Evolutionary conservation across 2,113 vertebrate genomes (phyloP).

Genomic region (Canis aureus): DNA sequence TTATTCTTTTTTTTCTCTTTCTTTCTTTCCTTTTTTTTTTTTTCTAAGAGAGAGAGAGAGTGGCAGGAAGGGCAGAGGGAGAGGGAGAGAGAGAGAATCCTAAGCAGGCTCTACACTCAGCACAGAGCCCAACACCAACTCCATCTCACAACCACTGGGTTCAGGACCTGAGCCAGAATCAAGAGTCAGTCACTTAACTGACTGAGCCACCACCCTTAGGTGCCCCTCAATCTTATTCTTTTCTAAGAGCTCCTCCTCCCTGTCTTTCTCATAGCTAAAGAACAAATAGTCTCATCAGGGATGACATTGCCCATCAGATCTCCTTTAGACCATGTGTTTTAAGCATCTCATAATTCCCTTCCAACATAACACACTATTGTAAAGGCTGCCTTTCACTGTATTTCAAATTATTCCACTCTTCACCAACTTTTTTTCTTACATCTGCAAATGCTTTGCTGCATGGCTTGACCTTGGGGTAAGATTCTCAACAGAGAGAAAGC

Average conservation of each 20-base stretch:
- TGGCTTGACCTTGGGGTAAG: not conserved
- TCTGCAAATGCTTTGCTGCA: not conserved
- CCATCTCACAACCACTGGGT: not conserved
- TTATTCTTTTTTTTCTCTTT: not conserved
- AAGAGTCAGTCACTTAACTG: not conserved
- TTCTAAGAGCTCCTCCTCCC: not conserved
- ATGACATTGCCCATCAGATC: not conserved
- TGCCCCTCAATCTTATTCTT: not conserved
- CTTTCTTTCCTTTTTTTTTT: not conserved
- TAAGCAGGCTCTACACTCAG: not conserved
- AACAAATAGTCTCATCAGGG: not conserved
- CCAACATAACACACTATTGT: not conserved
- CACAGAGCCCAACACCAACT: not conserved
- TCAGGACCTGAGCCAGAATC: not conserved
- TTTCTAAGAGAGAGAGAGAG: not conserved
- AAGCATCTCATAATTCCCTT: slow-evolving; percentile 20
- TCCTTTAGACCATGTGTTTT: not conserved
- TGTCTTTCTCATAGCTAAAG: not conserved
- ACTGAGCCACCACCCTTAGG: not conserved
- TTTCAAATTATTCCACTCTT: not conserved
- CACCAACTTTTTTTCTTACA: not conserved
- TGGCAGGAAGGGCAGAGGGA: not conserved
- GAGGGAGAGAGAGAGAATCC: not conserved
- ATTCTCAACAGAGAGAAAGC: slow-evolving; percentile 30
- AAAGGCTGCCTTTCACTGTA: not conserved